Evolutionary conservation across 2,113 vertebrate genomes (phyloP).

Genomic region (Hiodon tergisus): DNA sequence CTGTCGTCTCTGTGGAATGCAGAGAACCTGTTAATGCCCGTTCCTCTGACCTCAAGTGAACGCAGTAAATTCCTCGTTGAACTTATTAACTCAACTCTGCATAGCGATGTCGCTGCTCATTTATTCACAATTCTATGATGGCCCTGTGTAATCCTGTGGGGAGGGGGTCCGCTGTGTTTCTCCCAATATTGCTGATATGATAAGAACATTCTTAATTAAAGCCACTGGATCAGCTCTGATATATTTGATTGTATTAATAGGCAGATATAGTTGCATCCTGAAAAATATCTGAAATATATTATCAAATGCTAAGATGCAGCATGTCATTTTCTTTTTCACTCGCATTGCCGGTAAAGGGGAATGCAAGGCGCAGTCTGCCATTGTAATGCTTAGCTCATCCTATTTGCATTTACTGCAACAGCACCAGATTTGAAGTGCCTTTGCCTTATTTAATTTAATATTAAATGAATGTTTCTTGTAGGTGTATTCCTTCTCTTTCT

Average conservation of each 20-base stretch:
- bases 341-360: not conserved
- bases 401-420: not conserved
- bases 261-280: not conserved
- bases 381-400: not conserved
- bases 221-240: not conserved
- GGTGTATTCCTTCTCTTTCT: not conserved
- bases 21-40: slow-evolving; percentile 49
- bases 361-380: not conserved
- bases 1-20: slow-evolving; percentile 45
- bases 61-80: slow-evolving; percentile 50
- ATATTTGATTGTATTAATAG: not conserved
- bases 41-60: slow-evolving; percentile 52
- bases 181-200: no score
- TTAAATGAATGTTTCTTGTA: not conserved
- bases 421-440: not conserved
- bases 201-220: not conserved
- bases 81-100: slow-evolving; percentile 50
- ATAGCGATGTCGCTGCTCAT: slow-evolving; percentile 37
- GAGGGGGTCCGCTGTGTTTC: no score
- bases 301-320: no score
- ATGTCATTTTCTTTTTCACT: not conserved
- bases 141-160: slow-evolving; percentile 23
- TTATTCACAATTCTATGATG: slow-evolving; percentile 41
- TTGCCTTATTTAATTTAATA: no score
- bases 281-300: no score